Percentiles rank a stretch among this genome's conserved stretches.
Conservation (phyloP, 2,888 invertebrate genomes). For the Seladonia tumulorum region DNA sequence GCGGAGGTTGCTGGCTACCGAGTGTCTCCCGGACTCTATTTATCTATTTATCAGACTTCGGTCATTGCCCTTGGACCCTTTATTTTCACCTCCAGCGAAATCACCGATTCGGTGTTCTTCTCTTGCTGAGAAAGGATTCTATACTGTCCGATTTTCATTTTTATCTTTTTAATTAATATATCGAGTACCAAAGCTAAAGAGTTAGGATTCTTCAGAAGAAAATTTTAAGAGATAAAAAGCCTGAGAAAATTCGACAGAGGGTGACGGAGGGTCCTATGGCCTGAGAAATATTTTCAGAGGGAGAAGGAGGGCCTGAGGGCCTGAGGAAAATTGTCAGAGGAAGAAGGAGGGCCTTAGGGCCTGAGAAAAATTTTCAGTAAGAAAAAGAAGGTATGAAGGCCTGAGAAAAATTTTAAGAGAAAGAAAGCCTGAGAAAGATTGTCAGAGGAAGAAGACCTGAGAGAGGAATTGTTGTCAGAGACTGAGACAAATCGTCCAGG, state of each 20-base stretch:
- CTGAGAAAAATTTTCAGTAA: no score
- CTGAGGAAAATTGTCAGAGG: neutral
- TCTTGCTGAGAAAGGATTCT: neutral
- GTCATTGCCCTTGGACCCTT: constrained; percentile 19
- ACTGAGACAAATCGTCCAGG: neutral
- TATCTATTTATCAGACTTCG: constrained; percentile 73
- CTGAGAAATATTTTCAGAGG: neutral
- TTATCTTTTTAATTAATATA: neutral
- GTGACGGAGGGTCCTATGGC: no score
- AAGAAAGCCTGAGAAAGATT: neutral
- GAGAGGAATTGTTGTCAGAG: neutral
- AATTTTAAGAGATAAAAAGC: no score
- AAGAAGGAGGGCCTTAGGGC: neutral
- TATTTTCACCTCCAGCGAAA: constrained; percentile 20
- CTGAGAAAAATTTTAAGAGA: no score
- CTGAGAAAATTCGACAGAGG: no score
- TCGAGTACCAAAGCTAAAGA: neutral
- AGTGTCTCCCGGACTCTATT: constrained; percentile 67
- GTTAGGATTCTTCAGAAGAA: neutral
- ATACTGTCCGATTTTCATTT: neutral
- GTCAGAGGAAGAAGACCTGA: neutral
- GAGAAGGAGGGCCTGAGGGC: neutral
- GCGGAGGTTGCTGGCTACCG: constrained; percentile 44
- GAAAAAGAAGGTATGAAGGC: no score
- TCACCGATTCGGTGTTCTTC: neutral